Base-by-base conservation (phyloP, 2,888 invertebrate genomes). In the Dasysyrphus tricinctus region DNA sequence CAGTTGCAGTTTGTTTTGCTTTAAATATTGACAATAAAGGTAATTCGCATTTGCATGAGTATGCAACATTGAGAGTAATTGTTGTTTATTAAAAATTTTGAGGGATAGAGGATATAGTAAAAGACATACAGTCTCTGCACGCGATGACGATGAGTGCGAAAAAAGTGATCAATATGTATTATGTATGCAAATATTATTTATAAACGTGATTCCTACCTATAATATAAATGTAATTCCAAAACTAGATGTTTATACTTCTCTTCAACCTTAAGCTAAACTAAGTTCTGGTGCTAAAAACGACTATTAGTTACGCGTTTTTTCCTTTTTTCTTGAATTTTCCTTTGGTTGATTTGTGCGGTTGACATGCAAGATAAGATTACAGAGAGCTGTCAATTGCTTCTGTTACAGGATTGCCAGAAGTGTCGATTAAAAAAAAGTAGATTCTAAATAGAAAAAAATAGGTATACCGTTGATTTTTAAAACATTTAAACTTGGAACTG, bases 1-100 rank as follows among this genome's bases (percentile, higher is more conserved):
- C 16, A 24, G 14, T 63, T 69, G 37, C 16, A 24, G 65, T 76
- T 73, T 65, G 16, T 19, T 67, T 47, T 73, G 59, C 19, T 59
- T 51, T 24, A 42, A 16, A 34, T 8, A 54, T 56, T 37, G 39
- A 42, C 39, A 61, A 42, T 19, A 61, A 42, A 24, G 42, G 3
- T 47, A 19, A 39, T 56, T 69, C 49, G 70, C 54, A 82, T 44
- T 54, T 56, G 44, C 69, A 54, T 39, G 44, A 16, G 34, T 44
- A n/a, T 42, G 56, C 34, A 57, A 7, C 19, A 69, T 80, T 76
- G 80, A 85, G 81, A 81, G 69, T 73, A 77, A 69, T 78, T 32
- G 32, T 76, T 47, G 24, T 70, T 79, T 69, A 76, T 11, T n/a
- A 74, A 72, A 65, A 24, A 9, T 24, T 49, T 65, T 24, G 77